Evolutionary conservation across 2,888 invertebrate genomes (phyloP).

Genomic region (Stenodema calcarata): DNA sequence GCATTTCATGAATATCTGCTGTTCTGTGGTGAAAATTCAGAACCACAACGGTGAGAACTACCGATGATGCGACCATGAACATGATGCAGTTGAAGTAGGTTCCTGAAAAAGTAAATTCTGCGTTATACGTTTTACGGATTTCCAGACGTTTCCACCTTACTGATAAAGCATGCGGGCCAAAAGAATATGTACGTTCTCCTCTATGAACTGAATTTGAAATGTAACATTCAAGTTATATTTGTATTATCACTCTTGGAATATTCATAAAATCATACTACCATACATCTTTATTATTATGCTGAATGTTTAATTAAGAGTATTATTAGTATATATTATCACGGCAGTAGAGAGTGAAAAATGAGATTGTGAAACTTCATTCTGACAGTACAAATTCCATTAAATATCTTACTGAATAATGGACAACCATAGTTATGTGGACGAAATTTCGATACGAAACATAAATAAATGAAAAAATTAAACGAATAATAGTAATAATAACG

Average conservation of each 20-base stretch:
- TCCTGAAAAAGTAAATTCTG: conserved; percentile 68
- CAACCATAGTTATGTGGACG: neutral
- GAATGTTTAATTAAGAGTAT: neutral
- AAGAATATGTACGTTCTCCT: neutral
- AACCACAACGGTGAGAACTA: conserved; percentile 94
- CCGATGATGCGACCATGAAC: conserved; percentile 99
- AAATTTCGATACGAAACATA: neutral
- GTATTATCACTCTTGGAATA: neutral
- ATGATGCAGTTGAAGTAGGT: conserved; percentile 99
- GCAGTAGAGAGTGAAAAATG: neutral
- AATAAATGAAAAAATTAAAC: neutral
- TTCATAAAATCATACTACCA: neutral
- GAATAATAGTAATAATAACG: neutral
- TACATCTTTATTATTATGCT: neutral
- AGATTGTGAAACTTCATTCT: neutral
- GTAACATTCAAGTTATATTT: neutral
- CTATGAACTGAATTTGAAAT: neutral
- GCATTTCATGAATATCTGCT: conserved; percentile 96
- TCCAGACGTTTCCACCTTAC: neutral
- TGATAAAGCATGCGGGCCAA: neutral
- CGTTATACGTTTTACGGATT: neutral
- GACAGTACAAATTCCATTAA: neutral
- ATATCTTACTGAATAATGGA: neutral
- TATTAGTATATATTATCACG: neutral
- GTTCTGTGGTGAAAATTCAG: conserved; percentile 97